Conservation (phyloP, 2,888 invertebrate species). For the Merodon equestris region DNA sequence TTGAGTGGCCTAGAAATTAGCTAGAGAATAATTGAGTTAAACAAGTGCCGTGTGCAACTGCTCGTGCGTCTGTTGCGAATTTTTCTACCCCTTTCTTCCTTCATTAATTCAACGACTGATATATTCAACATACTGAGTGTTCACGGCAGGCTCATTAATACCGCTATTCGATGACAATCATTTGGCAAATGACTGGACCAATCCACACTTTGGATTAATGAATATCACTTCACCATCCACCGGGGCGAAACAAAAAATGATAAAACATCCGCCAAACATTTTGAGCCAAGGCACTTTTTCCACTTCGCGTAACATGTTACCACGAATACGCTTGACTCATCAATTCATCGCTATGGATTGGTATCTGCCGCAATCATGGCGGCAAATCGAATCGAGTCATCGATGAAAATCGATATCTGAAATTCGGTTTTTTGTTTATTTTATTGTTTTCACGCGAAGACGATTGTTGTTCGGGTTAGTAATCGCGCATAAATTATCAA, state of each 20-base stretch:
- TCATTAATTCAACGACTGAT: too few species aligned
- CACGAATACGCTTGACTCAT: conserved; percentile 40
- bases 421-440: neutral
- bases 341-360: conserved; percentile 59
- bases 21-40: too few species aligned
- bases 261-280: neutral
- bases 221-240: conserved; percentile 3
- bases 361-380: conserved; percentile 1
- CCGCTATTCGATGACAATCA: conserved; percentile 41
- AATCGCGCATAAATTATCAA: conserved; percentile 51
- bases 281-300: conserved; percentile 26
- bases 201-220: conserved; percentile 32
- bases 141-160: too few species aligned
- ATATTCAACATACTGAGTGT: too few species aligned
- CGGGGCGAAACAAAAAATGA: neutral
- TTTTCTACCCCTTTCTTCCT: too few species aligned
- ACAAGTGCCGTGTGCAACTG: too few species aligned
- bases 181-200: conserved; percentile 33
- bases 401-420: conserved; percentile 50
- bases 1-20: too few species aligned
- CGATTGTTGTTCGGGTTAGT: conserved; percentile 31
- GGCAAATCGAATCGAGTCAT: conserved; percentile 47
- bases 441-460: too few species aligned
- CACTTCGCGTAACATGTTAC: neutral
- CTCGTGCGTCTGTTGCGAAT: too few species aligned